Percentiles rank a stretch among this genome's conserved stretches.
Evolutionary conservation across 2,797 vertebrate genomes (phyloP).

Genomic region (Lophotriccus pileatus): DNA sequence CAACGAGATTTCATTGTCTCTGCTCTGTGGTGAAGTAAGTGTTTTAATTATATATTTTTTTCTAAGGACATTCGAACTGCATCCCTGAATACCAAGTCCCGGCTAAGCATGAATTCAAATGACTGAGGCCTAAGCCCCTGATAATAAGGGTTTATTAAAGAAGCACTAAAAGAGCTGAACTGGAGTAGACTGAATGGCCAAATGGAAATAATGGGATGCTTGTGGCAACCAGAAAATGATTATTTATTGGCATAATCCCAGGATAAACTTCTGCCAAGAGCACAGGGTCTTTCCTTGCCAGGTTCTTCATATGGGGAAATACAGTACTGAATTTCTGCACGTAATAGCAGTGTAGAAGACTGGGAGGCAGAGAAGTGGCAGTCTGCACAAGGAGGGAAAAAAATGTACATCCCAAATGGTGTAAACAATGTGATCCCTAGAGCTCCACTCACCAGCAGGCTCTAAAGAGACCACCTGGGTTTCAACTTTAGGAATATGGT

Average conservation of each 20-base stretch:
- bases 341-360: background rate
- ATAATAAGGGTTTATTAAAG: slow-evolving; percentile 58
- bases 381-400: background rate
- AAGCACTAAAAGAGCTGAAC: slow-evolving; percentile 15
- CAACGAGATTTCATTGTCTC: background rate
- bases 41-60: slow-evolving; percentile 3
- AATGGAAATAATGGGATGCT: slow-evolving; percentile 49
- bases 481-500: background rate
- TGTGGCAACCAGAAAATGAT: slow-evolving; percentile 63
- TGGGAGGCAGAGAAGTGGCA: background rate
- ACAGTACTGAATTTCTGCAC: slow-evolving; percentile 39
- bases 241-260: slow-evolving; percentile 56
- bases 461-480: background rate
- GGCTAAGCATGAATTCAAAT: slow-evolving; percentile 35
- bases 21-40: background rate
- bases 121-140: slow-evolving; percentile 5
- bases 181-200: slow-evolving; percentile 28
- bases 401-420: background rate
- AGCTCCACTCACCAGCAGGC: background rate
- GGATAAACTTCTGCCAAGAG: slow-evolving; percentile 50
- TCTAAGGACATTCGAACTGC: background rate
- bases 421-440: background rate
- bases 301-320: slow-evolving; percentile 47
- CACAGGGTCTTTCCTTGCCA: slow-evolving; percentile 10
- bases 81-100: slow-evolving; percentile 1